Base-by-base conservation (phyloP, 2,888 invertebrate genomes). In the Bugulina stolonifera region DNA sequence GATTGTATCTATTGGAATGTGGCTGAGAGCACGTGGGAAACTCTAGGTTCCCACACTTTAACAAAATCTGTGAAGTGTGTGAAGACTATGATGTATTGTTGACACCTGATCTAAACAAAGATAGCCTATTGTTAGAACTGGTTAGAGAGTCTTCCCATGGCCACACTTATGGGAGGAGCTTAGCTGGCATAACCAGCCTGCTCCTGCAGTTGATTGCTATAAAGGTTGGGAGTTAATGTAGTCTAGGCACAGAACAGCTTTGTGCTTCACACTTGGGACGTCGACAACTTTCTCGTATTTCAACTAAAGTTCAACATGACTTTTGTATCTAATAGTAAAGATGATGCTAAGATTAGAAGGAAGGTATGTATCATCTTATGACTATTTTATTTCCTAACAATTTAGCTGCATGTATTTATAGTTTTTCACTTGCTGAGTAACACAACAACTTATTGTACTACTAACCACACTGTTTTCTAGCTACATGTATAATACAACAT, bases 361-460 rank as follows among this genome's bases (percentile, higher is more conserved):
- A 64, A 64, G 64, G 64, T 64, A 64, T 10, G 64, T 64, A 69
- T n/a, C n/a, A n/a, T n/a, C n/a, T n/a, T n/a, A n/a, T n/a, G n/a
- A n/a, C n/a, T n/a, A n/a, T n/a, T n/a, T n/a, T n/a, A n/a, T n/a
- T n/a, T n/a, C n/a, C n/a, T n/a, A n/a, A n/a, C n/a, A n/a, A n/a
- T n/a, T n/a, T n/a, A n/a, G n/a, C n/a, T n/a, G n/a, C n/a, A n/a
- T n/a, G n/a, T n/a, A n/a, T n/a, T n/a, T n/a, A n/a, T n/a, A n/a
- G n/a, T n/a, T n/a, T n/a, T n/a, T n/a, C n/a, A n/a, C n/a, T n/a
- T n/a, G n/a, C n/a, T n/a, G n/a, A n/a, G n/a, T n/a, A n/a, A n/a
- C n/a, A n/a, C n/a, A n/a, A n/a, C n/a, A n/a, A n/a, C n/a, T n/a
- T n/a, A n/a, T n/a, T n/a, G n/a, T n/a, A n/a, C n/a, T n/a, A n/a